These are phyloP conservation scores for Lasioglossum morio DNA, from an alignment of 2,888 invertebrate genomes.

Conservation along the genomic window DNA sequence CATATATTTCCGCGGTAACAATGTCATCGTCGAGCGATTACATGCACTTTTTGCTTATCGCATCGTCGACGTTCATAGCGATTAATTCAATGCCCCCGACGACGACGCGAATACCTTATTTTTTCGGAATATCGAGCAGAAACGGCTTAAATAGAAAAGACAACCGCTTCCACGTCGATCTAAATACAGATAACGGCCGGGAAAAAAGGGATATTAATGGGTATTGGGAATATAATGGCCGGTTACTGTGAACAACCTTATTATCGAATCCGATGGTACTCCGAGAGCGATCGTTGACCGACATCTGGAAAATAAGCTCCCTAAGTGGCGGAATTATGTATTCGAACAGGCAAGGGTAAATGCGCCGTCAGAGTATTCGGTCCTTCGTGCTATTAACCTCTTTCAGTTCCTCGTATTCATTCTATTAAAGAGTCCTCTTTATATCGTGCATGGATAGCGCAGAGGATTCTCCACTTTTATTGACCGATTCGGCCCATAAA, in stretches of 20 bases:
- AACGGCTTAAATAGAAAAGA: slow-evolving; percentile 1
- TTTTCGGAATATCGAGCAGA: slow-evolving; percentile 1
- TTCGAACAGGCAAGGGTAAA: slow-evolving; percentile 35
- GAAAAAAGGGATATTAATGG: neutral
- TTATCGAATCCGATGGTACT: slow-evolving; percentile 27
- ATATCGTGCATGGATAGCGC: neutral
- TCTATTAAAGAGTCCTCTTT: slow-evolving; percentile 32
- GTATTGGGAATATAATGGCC: slow-evolving; percentile 23
- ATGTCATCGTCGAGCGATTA: neutral
- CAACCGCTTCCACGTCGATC: neutral
- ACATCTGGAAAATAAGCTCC: slow-evolving; percentile 45
- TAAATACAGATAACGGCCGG: neutral
- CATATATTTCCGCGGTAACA: neutral
- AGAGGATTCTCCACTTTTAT: slow-evolving; percentile 28
- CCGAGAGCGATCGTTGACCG: slow-evolving; percentile 49
- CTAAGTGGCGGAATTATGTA: slow-evolving; percentile 16
- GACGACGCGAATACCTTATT: neutral
- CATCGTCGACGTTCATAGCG: neutral
- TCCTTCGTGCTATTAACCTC: slow-evolving; percentile 53
- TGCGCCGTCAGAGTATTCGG: slow-evolving; percentile 35
- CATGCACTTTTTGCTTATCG: neutral
- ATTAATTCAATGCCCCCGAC: neutral
- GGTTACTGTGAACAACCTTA: slow-evolving; percentile 35
- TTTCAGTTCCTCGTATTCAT: slow-evolving; percentile 41
- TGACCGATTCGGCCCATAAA: slow-evolving; percentile 35